Percentiles rank a stretch among this genome's conserved stretches.
Conservation (phyloP, 2,797 vertebrate genomes). For the Alfaro cultratus region DNA sequence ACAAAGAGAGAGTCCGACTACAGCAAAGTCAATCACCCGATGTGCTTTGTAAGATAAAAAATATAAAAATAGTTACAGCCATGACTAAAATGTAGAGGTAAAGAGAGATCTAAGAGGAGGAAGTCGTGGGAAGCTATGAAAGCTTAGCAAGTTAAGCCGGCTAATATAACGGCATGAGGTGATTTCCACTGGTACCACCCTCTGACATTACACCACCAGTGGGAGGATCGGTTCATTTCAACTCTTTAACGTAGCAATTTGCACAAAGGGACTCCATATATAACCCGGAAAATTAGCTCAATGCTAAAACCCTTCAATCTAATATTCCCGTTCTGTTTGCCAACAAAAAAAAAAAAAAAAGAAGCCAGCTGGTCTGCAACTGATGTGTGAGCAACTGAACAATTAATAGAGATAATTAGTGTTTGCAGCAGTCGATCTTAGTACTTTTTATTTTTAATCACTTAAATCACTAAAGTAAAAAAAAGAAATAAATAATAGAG, state of each 20-base stretch:
- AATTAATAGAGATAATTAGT: neutral
- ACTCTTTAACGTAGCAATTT: conserved; percentile 6
- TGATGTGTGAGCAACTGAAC: conserved; percentile 1
- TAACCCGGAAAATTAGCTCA: neutral
- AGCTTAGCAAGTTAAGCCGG: conserved; percentile 21
- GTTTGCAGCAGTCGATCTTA: neutral
- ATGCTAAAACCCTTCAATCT: neutral
- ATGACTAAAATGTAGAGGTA: neutral
- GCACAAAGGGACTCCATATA: conserved; percentile 2
- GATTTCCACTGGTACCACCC: conserved; percentile 28
- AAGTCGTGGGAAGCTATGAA: conserved; percentile 28
- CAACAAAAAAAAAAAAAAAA: neutral
- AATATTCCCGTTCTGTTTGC: neutral
- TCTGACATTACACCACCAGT: conserved; percentile 22
- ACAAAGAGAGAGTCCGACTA: conserved; percentile 19
- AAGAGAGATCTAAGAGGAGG: neutral
- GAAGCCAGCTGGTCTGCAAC: neutral
- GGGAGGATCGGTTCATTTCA: conserved; percentile 22
- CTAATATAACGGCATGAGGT: conserved; percentile 40
- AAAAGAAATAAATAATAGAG: neutral
- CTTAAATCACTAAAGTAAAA: neutral
- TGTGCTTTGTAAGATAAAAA: neutral
- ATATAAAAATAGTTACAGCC: neutral
- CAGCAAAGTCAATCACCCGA: neutral
- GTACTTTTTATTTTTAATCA: neutral